Conservation (phyloP, 2,888 invertebrate genomes). For the Seira ritae region DNA sequence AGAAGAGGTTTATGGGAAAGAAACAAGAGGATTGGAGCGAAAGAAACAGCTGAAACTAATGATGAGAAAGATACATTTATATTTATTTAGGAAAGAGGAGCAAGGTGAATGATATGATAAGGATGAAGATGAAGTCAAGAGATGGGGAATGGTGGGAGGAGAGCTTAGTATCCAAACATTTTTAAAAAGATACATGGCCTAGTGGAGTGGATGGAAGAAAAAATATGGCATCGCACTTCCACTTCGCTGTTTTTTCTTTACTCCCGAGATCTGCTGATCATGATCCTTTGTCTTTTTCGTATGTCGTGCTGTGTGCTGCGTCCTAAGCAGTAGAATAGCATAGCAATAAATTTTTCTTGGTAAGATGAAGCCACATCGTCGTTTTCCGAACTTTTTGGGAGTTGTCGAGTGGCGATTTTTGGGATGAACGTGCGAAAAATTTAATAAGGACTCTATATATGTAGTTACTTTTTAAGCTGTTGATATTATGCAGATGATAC, state of each 20-base stretch:
- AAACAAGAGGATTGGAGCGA: constrained; percentile 16
- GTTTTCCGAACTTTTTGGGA: neutral
- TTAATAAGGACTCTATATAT: too few relatives aligned
- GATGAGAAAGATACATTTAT: constrained; percentile 14
- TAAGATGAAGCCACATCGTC: neutral
- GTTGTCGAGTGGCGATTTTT: neutral
- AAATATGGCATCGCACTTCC: neutral
- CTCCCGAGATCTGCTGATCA: neutral
- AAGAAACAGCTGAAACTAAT: constrained; percentile 17
- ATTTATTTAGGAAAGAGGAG: neutral
- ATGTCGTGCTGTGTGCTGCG: neutral
- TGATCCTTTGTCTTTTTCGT: neutral
- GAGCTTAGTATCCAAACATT: neutral
- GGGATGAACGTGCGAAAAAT: too few relatives aligned
- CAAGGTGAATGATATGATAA: neutral
- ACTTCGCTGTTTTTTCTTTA: neutral
- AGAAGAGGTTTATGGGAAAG: neutral
- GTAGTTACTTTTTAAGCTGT: too few relatives aligned
- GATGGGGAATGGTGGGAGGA: constrained; percentile 2
- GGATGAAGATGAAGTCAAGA: neutral
- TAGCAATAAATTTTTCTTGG: neutral
- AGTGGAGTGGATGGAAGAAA: neutral
- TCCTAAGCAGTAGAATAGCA: neutral
- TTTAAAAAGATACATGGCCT: neutral
- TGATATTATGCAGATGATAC: too few relatives aligned